Base-by-base conservation (phyloP, 2,888 invertebrate genomes). In the Tiphia femorata region DNA sequence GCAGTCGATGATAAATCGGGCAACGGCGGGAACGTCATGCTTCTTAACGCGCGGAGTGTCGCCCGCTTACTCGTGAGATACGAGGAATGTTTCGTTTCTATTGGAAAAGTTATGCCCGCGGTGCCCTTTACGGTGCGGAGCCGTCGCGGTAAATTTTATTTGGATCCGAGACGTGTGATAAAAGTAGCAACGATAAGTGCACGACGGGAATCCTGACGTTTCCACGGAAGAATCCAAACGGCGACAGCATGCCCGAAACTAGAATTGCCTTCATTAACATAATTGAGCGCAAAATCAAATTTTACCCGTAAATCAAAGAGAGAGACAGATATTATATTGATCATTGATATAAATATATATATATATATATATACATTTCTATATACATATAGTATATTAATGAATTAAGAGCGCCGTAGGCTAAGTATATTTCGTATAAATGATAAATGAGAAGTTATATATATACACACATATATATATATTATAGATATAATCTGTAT, bases 261-360 rank as follows among this genome's bases (percentile, higher is more conserved):
- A 64, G 49, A 49, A 78, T 80, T 82, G 82, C 82, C 82, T 82
- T 81, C 69, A 73, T 75, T 76, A 77, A 78, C 67, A 62, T 78
- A 78, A 79, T 77, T 78, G 82, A 83, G 82, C 82, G 76, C 76
- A 79, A 80, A 80, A 83, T 82, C 82, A 82, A 83, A 82, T 75
- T 68, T 71, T 75, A 77, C 62, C 65, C 72, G 49, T 74, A 73
- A 75, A 70, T 74, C 62, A 69, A 77, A 69, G 63, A 63, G 53
- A 64, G 48, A 69, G 51, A 64, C 38, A 65, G 50, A 63, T 52
- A 54, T 27, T 71, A 71, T 68, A 73, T 73, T 70, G 68, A 73
- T 67, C 62, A 73, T 71, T 70, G 52, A 68, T 72, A 72, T 69
- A 68, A 70, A 69, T 72, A 62, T 59, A 59, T 68, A 53, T 49